Percentiles rank a stretch among this genome's conserved stretches.
Evolutionary conservation across 92 coral and sea anemone species (phyloP).

Genomic region (Siderastrea radians): DNA sequence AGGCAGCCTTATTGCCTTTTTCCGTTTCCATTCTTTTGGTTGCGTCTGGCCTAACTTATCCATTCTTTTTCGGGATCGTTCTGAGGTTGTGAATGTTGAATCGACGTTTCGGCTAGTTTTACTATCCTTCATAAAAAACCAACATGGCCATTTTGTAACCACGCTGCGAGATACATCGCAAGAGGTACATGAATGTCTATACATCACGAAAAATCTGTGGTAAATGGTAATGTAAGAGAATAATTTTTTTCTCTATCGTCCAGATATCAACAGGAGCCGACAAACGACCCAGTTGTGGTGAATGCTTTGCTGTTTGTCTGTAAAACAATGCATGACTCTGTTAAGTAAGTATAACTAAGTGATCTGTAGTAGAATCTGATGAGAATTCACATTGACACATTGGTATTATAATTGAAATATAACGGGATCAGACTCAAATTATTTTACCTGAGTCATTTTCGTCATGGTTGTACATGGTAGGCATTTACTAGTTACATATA

Average conservation of each 20-base stretch:
- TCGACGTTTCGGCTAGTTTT: too few relatives aligned
- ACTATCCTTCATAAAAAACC: too few relatives aligned
- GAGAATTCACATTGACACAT: background rate
- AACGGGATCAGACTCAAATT: too few relatives aligned
- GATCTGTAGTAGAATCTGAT: background rate
- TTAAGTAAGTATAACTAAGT: slow-evolving; percentile 75
- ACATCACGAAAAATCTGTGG: background rate
- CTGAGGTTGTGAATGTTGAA: too few relatives aligned
- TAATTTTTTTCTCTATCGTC: background rate
- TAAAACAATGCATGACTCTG: slow-evolving; percentile 98
- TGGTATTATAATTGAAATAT: background rate
- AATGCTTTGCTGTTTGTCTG: slow-evolving; percentile 94
- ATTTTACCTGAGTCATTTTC: too few relatives aligned
- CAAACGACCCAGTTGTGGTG: slow-evolving; percentile 94
- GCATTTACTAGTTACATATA: too few relatives aligned
- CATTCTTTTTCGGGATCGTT: background rate
- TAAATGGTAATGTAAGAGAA: background rate
- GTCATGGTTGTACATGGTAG: too few relatives aligned
- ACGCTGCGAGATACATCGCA: background rate
- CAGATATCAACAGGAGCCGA: slow-evolving; percentile 92
- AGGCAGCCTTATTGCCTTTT: background rate
- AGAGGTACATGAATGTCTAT: background rate
- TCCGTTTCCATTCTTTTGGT: background rate
- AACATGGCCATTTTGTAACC: background rate
- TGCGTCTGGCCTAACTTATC: background rate